Base-by-base conservation (phyloP, 2,888 invertebrate species). In the Sphaerophoria taeniata region DNA sequence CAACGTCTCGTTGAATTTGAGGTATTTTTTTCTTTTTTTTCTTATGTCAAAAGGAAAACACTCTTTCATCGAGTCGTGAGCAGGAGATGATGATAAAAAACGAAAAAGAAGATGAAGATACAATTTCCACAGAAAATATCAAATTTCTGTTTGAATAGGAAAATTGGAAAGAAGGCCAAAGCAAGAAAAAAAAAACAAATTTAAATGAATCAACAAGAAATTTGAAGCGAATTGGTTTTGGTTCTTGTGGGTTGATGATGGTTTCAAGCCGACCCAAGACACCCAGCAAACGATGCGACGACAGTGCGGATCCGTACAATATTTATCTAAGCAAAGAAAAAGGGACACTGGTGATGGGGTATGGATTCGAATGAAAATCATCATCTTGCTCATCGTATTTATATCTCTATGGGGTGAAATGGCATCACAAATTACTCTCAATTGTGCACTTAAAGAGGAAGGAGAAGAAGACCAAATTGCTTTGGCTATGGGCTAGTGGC, bases 351-450 rank as follows among this genome's bases (percentile, higher is more conserved):
- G n/a, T 43, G 34, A 60, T 47, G 16, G 24, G 43, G 67, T 47
- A 67, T 51, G 71, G 51, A 53, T 24, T 24, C 24, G 43, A 12
- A 43, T 43, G 43, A 12, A 43, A 43, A 43, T 11, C 12, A 12
- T 12, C 43, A 9, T 24, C 24, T 24, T 24, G 24, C 24, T 24
- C 24, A 24, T 0, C 24, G 63, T 49, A 65, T 4, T 1, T 55
- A 2, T 6, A 34, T n/a, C 36, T 36, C 34, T 39, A 39, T 60
- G 43, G 39, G 43, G 16, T 43, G 61, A 83, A 56, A 53, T 73
- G 74, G 80, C 56, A 69, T 85, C 85, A 85, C 85, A 85, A 85
- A 85, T 85, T 85, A 85, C 73, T 85, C 85, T 85, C 85, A 85
- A 85, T 85, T 77, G 85, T 81, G 73, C 81, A 80, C 81, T 85